A percentile compares a stretch with the other conserved stretches of the same genome.
These are phyloP conservation scores for Eulimnadia texana DNA, from an alignment of 1,140 invertebrate species.

Conservation along the genomic window DNA sequence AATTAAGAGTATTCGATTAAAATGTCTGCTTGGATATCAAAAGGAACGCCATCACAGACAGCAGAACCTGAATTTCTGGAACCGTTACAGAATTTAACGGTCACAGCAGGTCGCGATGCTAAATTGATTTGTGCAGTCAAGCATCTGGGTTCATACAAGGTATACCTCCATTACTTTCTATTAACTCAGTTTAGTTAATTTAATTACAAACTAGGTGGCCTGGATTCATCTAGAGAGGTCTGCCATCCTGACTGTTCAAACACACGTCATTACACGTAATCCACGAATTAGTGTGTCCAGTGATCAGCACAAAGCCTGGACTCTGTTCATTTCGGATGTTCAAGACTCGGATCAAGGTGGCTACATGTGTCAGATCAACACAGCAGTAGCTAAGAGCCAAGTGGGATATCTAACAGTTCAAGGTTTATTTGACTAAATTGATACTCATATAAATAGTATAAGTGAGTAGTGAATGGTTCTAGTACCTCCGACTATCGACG, in stretches of 20 bases:
- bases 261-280: constrained; percentile 81
- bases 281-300: constrained; percentile 75
- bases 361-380: constrained; percentile 53
- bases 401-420: constrained; percentile 11
- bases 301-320: constrained; percentile 73
- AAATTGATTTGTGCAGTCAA: constrained; percentile 78
- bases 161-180: constrained; percentile 26
- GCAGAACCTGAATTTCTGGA: constrained; percentile 44
- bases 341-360: constrained; percentile 77
- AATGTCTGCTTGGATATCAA: not conserved
- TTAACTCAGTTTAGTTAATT: not conserved
- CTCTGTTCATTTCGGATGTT: constrained; percentile 76
- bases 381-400: constrained; percentile 1
- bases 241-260: constrained; percentile 79
- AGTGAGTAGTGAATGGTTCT: no score
- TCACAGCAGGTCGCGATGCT: constrained; percentile 65
- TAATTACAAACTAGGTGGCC: constrained; percentile 48
- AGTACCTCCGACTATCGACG: constrained; percentile 89
- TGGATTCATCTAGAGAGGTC: constrained; percentile 92
- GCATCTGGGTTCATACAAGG: constrained; percentile 74
- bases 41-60: not conserved
- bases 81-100: constrained; percentile 45
- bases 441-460: no score
- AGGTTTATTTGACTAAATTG: no score
- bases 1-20: not conserved